Base-by-base conservation (phyloP, 2,113 vertebrate genomes). In the Sula dactylatra region DNA sequence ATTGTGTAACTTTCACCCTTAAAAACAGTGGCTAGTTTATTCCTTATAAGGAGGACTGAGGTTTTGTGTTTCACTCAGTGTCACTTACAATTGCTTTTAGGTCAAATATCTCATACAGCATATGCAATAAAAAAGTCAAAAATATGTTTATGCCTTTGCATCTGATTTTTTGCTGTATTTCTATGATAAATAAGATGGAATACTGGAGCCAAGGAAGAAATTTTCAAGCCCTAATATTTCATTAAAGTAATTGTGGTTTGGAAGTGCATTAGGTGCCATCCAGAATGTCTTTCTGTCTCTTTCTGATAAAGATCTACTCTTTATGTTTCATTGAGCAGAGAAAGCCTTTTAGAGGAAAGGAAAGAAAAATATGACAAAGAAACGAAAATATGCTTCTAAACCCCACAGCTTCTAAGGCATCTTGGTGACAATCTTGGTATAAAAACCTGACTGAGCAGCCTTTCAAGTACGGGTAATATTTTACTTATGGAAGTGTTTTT, bases 341-440 rank as follows among this genome's bases (percentile, higher is more conserved):
- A 93, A 92, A 79, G 2, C 26, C 59, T 89, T 92, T 86, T 56
- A 91, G 50, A 72, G 26, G 34, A 58, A 90, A 82, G 24, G 81
- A 62, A 94, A 93, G n/a, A 84, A 95, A 96, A 96, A 92, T 59
- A 89, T 5, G 34, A 71, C 22, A 72, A 94, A 93, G 77, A 79
- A 94, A 86, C 76, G 20, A 87, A 96, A 94, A 84, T 88, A 90
- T 27, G 26, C 55, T 62, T 83, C 38, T 66, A 86, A 95, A 95
- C 3, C 38, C 36, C 47, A 82, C 90, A 95, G 49, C 44, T 90
- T 93, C 59, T 86, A 78, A 93, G n/a, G 69, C 31, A 84, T 54
- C 56, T 82, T 24, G 19, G 25, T 54, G 86, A 85, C 58, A 76
- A 61, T 56, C 83, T 82, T 77, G 34, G 11, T 93, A 79, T 65